Percentiles rank a stretch among this genome's conserved stretches.
phyloP scores from a whole-genome alignment of 1,140 invertebrate genomes.

The Brachionus paranguensis region DNA sequence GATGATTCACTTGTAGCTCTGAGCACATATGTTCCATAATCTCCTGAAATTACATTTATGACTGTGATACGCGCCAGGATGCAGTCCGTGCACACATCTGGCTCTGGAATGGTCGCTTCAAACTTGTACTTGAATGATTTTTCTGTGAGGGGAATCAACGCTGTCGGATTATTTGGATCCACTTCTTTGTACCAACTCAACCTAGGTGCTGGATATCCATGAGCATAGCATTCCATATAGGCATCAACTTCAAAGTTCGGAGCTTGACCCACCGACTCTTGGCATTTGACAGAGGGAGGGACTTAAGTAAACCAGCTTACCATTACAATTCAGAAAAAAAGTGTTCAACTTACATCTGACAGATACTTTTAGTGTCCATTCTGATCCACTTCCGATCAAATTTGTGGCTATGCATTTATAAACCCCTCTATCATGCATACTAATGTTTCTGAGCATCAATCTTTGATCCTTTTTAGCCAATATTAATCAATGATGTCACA shows the following conservation, averaged over 20 bases:
- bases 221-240: slow-evolving; percentile 40
- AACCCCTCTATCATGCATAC: not conserved
- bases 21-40: slow-evolving; percentile 29
- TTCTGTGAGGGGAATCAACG: slow-evolving; percentile 24
- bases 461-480: not conserved
- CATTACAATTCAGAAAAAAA: not conserved
- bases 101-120: slow-evolving; percentile 37
- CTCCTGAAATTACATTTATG: slow-evolving; percentile 6
- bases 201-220: slow-evolving; percentile 37
- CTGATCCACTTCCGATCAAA: slow-evolving; percentile 26
- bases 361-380: slow-evolving; percentile 39
- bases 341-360: slow-evolving; percentile 1
- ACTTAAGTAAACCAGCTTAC: not conserved
- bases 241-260: slow-evolving; percentile 36
- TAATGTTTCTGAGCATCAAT: slow-evolving; percentile 5
- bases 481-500: not conserved
- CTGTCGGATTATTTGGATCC: slow-evolving; percentile 31
- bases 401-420: slow-evolving; percentile 37
- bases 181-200: slow-evolving; percentile 39
- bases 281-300: slow-evolving; percentile 28
- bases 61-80: slow-evolving; percentile 39
- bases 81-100: slow-evolving; percentile 38
- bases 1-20: slow-evolving; percentile 18
- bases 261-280: slow-evolving; percentile 38
- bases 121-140: slow-evolving; percentile 39